phyloP scores from a whole-genome alignment of 1,140 invertebrate species.

The Rhagoletis pomonella region DNA sequence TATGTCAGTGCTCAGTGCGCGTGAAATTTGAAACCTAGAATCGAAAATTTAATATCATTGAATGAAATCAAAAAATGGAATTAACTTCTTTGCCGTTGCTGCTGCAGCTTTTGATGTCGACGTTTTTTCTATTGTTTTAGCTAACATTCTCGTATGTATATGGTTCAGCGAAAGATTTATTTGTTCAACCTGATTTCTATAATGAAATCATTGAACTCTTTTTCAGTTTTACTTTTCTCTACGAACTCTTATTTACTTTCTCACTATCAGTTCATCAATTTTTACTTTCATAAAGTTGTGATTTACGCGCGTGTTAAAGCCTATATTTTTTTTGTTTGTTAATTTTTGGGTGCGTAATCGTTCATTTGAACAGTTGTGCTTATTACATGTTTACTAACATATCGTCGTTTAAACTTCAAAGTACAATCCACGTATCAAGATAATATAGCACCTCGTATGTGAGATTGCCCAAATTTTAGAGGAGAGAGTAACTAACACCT shows the following conservation, averaged over 20 bases:
- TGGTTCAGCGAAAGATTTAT: neutral
- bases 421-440: too few relatives aligned
- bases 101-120: neutral
- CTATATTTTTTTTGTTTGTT: neutral
- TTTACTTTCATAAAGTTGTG: neutral
- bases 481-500: too few relatives aligned
- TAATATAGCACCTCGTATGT: too few relatives aligned
- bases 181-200: constrained; percentile 33
- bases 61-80: constrained; percentile 24
- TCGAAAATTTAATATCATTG: constrained; percentile 4
- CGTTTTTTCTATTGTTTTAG: neutral
- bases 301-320: neutral
- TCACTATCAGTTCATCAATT: neutral
- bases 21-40: neutral
- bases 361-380: too few relatives aligned
- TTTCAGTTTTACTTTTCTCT: neutral
- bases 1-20: neutral
- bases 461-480: too few relatives aligned
- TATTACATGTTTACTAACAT: too few relatives aligned
- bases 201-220: neutral
- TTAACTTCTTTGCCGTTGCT: neutral
- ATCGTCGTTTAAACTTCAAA: too few relatives aligned
- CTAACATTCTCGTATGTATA: neutral
- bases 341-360: too few relatives aligned
- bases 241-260: neutral